Evolutionary conservation across 2,113 vertebrate genomes (phyloP).

Genomic region (Scomber scombrus): DNA sequence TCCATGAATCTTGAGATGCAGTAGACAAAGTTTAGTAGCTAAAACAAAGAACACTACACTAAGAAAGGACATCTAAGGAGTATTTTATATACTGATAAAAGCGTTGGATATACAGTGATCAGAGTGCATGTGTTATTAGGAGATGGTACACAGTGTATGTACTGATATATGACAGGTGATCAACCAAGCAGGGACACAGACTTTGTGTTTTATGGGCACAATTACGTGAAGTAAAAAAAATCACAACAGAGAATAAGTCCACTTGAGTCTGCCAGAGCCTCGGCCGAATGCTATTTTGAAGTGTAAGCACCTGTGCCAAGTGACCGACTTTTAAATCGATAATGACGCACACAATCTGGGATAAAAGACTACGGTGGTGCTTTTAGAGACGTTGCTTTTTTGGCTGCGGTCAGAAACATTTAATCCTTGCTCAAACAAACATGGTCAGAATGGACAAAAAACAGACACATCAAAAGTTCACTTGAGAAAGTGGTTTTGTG

Average conservation of each 20-base stretch:
- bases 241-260: constrained; percentile 15
- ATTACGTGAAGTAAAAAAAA: constrained; percentile 15
- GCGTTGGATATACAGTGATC: not conserved
- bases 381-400: constrained; percentile 31
- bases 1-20: not conserved
- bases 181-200: not conserved
- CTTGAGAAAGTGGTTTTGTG: constrained; percentile 8
- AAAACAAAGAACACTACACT: constrained; percentile 3
- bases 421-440: constrained; percentile 18
- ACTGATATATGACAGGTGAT: constrained; percentile 26
- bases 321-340: constrained; percentile 62
- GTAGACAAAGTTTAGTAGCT: not conserved
- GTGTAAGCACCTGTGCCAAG: constrained; percentile 52
- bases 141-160: not conserved
- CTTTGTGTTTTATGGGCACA: constrained; percentile 35
- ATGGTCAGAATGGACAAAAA: constrained; percentile 10
- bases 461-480: constrained; percentile 12
- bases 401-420: constrained; percentile 30
- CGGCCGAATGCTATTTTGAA: constrained; percentile 40
- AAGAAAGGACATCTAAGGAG: not conserved
- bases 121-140: not conserved
- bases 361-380: constrained; percentile 38
- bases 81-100: constrained; percentile 6
- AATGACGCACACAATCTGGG: constrained; percentile 52
- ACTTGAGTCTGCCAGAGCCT: constrained; percentile 30